Percentiles rank a stretch among this genome's conserved stretches.
Evolutionary conservation across 2,113 vertebrate genomes (phyloP).

Genomic region (Dicentrarchus labrax): DNA sequence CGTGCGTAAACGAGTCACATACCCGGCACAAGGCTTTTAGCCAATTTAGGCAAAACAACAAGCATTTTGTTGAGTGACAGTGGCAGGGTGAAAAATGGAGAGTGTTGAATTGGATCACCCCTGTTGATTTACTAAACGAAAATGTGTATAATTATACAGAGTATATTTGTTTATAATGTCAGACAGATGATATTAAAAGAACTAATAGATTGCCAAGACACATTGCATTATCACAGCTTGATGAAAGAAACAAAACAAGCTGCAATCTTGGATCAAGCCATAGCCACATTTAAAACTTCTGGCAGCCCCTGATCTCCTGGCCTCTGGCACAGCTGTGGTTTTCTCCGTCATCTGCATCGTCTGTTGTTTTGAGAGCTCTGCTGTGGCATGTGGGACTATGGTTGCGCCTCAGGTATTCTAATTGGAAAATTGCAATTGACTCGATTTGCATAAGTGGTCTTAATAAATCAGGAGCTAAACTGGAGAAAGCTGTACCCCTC

Average conservation of each 20-base stretch:
- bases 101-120: slow-evolving; percentile 50
- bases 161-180: slow-evolving; percentile 64
- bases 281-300: slow-evolving; percentile 42
- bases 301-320: slow-evolving; percentile 56
- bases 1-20: slow-evolving; percentile 48
- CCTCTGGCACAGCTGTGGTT: slow-evolving; percentile 63
- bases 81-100: slow-evolving; percentile 23
- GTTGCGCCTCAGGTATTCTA: slow-evolving; percentile 76
- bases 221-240: slow-evolving; percentile 62
- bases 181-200: slow-evolving; percentile 57
- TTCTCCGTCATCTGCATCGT: slow-evolving; percentile 45
- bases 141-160: slow-evolving; percentile 64
- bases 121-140: slow-evolving; percentile 54
- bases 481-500: slow-evolving; percentile 61
- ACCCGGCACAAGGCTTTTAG: slow-evolving; percentile 47
- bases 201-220: slow-evolving; percentile 54
- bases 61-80: slow-evolving; percentile 56
- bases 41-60: slow-evolving; percentile 49
- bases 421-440: slow-evolving; percentile 76
- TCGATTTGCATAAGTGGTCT: slow-evolving; percentile 79
- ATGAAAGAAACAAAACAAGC: slow-evolving; percentile 57
- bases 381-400: slow-evolving; percentile 63
- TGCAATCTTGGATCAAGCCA: slow-evolving; percentile 28
- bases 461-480: slow-evolving; percentile 77
- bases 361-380: slow-evolving; percentile 66